Base-by-base conservation (phyloP, 2,113 vertebrate genomes). In the Ammospiza nelsoni region DNA sequence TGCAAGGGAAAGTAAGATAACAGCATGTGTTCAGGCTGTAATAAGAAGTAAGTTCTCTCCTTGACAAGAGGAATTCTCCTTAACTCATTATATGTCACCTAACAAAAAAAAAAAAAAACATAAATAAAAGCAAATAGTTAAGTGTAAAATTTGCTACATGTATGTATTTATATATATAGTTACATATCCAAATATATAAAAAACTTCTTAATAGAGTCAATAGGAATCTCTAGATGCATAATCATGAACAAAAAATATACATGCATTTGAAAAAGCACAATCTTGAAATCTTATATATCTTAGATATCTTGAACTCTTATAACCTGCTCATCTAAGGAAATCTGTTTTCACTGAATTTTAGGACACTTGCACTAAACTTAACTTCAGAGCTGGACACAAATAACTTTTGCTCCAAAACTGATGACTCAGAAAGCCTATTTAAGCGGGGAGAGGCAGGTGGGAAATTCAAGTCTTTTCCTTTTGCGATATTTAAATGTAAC, bases 121-220 rank as follows among this genome's bases (percentile, higher is more conserved):
- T 35, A 54, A 55, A 44, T 21, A 41, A 73, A 73, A 63, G 0
- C 2, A 69, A 74, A 31, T 35, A 54, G 62, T n/a, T 35, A 48
- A 54, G 4, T 17, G 4, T 22, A 18, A 18, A 21, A 57, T 17
- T 63, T 55, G 8, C 13, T 48, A 3, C 16, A 28, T 28, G 3
- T 27, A 9, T 51, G 5, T 16, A 1, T 17, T 2, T n/a, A 6
- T 20, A 3, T 21, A 16, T 22, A 7, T n/a, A 57, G 31, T 14
- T 14, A n/a, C 21, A 5, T 52, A 5, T 72, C 25, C 19, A 58
- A 63, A 69, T 11, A n/a, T 3, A 15, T 13, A 5, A 43, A 57
- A 41, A 67, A 52, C 16, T 43, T 68, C 15, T 68, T 52, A 41
- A 19, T 17, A 55, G 9, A 67, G 23, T 37, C 15, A 41, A 2